Conservation (phyloP, 2,888 invertebrate genomes). For the Sinhomidia bicolor region DNA sequence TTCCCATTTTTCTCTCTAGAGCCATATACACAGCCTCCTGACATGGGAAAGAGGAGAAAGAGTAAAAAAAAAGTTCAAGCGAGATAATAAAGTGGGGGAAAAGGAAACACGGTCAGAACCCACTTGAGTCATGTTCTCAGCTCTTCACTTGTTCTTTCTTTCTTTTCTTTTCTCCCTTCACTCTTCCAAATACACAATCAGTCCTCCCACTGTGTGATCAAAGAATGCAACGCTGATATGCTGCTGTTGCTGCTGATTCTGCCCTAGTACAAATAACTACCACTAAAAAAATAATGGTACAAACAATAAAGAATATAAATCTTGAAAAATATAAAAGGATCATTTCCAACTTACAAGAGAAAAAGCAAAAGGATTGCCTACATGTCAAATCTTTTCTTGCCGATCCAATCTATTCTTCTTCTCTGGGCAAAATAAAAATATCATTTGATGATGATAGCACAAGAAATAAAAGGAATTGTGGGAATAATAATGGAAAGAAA, state of each 20-base stretch:
- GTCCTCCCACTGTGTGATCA: slow-evolving; percentile 6
- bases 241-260: not conserved
- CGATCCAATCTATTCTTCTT: slow-evolving; percentile 24
- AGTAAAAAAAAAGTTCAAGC: slow-evolving; percentile 58
- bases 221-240: slow-evolving; percentile 34
- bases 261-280: not conserved
- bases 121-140: slow-evolving; percentile 70
- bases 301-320: slow-evolving; percentile 56
- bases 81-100: slow-evolving; percentile 71
- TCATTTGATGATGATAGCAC: too few relatives aligned
- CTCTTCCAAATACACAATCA: slow-evolving; percentile 11
- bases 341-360: slow-evolving; percentile 60
- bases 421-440: slow-evolving; percentile 35
- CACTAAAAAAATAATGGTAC: not conserved
- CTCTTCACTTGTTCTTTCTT: slow-evolving; percentile 8
- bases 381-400: slow-evolving; percentile 57
- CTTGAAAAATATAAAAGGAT: slow-evolving; percentile 64
- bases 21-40: slow-evolving; percentile 16
- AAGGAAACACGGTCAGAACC: slow-evolving; percentile 70
- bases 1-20: slow-evolving; percentile 27
- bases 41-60: not conserved
- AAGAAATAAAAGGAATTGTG: not conserved
- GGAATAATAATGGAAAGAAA: not conserved
- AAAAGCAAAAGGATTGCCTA: slow-evolving; percentile 22
- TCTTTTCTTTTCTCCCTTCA: not conserved